phyloP scores from a whole-genome alignment of 92 coral and sea anemone genomes.

The Isaurus tuberculatus region DNA sequence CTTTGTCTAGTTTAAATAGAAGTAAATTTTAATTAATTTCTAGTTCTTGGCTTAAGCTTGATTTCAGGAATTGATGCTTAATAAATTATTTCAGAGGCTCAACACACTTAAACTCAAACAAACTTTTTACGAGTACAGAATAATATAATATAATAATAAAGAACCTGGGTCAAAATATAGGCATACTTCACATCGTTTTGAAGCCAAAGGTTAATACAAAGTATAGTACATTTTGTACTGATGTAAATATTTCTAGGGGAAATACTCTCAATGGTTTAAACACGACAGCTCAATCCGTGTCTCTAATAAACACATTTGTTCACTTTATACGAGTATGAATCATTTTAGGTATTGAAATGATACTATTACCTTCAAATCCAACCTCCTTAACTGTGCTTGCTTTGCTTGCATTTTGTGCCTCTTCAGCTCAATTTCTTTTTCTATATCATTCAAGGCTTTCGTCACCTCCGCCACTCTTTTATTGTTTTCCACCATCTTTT shows the following conservation, averaged over 20 bases:
- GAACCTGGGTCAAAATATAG: too few species aligned
- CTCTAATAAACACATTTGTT: conserved; percentile 13
- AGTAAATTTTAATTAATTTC: neutral
- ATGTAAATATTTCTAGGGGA: neutral
- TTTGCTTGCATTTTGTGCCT: neutral
- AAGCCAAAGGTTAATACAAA: neutral
- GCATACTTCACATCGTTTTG: neutral
- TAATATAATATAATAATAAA: too few species aligned
- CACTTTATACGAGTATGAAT: neutral
- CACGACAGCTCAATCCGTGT: conserved; percentile 12
- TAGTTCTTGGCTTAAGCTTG: too few species aligned
- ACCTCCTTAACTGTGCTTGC: conserved; percentile 19
- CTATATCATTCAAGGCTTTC: conserved; percentile 3
- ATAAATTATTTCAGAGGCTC: neutral
- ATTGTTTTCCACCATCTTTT: neutral
- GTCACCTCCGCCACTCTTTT: neutral
- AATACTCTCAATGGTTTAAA: neutral
- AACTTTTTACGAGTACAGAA: too few species aligned
- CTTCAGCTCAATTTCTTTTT: neutral
- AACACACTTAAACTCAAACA: too few species aligned
- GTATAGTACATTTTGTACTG: neutral
- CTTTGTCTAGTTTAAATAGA: neutral
- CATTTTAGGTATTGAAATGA: neutral
- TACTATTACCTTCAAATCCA: neutral
- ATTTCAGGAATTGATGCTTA: neutral